A percentile compares a stretch with the other conserved stretches of the same genome.
phyloP scores from a whole-genome alignment of 2,113 vertebrate genomes.

The Lophotis ruficrista region DNA sequence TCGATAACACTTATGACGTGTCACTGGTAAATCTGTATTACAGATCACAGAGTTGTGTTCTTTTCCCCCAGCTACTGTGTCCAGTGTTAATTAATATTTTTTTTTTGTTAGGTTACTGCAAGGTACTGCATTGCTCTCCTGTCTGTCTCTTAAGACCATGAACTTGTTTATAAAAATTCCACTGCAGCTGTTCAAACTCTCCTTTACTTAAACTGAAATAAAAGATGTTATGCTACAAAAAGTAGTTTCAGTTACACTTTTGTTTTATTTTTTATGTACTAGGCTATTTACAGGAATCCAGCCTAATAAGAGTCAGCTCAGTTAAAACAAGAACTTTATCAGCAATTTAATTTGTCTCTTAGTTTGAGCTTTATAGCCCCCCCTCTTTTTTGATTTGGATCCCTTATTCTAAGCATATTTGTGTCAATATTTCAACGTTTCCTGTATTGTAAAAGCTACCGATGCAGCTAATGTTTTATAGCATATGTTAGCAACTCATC shows the following conservation, averaged over 20 bases:
- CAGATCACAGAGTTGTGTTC: neutral
- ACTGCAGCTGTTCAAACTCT: neutral
- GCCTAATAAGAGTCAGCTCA: neutral
- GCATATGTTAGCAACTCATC: constrained; percentile 22
- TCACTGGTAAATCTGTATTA: neutral
- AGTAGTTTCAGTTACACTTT: neutral
- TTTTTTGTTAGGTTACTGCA: neutral
- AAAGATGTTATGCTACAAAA: neutral
- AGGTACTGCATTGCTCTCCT: neutral
- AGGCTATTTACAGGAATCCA: neutral
- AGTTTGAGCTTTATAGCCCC: neutral
- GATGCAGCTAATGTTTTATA: neutral
- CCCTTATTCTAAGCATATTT: neutral
- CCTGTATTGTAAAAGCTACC: constrained; percentile 9
- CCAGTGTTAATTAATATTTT: neutral
- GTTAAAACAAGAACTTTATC: neutral
- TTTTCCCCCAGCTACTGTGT: neutral
- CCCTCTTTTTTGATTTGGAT: neutral
- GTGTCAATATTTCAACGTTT: neutral
- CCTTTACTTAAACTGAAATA: neutral
- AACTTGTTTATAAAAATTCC: neutral
- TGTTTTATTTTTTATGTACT: neutral
- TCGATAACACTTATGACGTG: neutral
- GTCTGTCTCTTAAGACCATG: neutral
- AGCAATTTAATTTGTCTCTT: neutral